Base-by-base conservation (phyloP, 2,797 vertebrate genomes). In the Pterois miles region DNA sequence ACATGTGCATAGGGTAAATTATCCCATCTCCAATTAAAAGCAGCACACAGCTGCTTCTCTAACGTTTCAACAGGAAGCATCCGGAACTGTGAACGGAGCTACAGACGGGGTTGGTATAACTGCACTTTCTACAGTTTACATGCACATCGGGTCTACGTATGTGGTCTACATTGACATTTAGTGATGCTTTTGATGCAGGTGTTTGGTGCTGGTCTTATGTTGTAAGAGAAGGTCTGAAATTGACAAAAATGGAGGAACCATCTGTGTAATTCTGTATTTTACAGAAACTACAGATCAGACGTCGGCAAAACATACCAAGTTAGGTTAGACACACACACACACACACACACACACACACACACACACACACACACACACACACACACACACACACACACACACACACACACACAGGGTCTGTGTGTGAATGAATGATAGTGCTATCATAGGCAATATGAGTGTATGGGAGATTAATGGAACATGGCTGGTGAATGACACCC, bases 381-480 rank as follows among this genome's bases (percentile, higher is more conserved):
- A 43, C 5, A 36, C 48, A 53, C 40, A 23, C 50, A 34, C 29
- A 33, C 34, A 70, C 25, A 31, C 23, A 36, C 25, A 38, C 38
- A 38, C 11, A 53, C 10, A 50, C 54, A 33, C 18, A 40, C 31
- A 52, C 66, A 59, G 2, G 16, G 60, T 58, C 52, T 31, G 63
- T 74, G 81, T 23, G 31, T 69, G 71, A 31, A 58, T 82, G 71
- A 78, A 81, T 88, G 81, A 86, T 84, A 71, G 82, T 52, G 79
- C 85, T 83, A 81, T 92, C 86, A 87, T 65, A 71, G 74, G 64
- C 71, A 80, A 84, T 81, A 83, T 50, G 69, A 89, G 78, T 80
- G 75, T 67, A 75, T 78, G 62, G 82, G 60, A 91, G 85, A 92
- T 88, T 83, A 85, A 91, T 91, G 85, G 83, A 84, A 89, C 65